Conservation (phyloP, 2,113 vertebrate species). For the Oreochromis aureus region DNA sequence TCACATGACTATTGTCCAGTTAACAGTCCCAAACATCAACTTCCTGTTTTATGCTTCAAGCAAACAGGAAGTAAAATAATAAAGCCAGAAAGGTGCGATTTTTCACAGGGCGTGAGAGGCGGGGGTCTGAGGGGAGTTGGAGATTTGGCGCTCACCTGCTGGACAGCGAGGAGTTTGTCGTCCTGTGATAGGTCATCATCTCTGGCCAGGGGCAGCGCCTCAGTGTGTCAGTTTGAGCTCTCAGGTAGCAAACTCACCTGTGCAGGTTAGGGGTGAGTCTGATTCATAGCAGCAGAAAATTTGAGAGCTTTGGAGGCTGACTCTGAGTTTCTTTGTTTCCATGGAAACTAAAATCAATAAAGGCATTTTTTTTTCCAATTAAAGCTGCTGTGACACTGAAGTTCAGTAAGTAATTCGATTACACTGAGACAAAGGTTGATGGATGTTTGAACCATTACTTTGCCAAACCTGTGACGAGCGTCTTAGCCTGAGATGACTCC, state of each 20-base stretch:
- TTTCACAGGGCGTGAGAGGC: background rate
- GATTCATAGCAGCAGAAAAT: background rate
- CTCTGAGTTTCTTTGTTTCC: background rate
- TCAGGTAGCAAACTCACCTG: background rate
- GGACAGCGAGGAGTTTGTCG: too few species aligned
- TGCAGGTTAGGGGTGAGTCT: background rate
- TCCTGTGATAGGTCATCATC: background rate
- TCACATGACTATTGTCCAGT: background rate
- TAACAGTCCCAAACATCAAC: background rate
- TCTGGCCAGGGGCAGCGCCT: rapidly evolving
- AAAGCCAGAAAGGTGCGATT: background rate
- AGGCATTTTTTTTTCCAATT: background rate
- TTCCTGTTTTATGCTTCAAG: background rate
- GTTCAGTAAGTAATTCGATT: background rate
- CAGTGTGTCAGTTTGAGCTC: background rate
- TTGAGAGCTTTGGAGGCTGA: background rate
- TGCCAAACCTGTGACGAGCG: background rate
- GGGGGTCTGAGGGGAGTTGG: background rate
- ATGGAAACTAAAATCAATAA: background rate
- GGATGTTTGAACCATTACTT: background rate
- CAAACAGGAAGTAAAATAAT: background rate
- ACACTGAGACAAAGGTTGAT: background rate
- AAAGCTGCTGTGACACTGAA: background rate
- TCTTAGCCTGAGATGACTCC: background rate
- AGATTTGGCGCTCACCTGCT: background rate